phyloP scores from a whole-genome alignment of 1,140 invertebrate species.

The Scaptomyza pallida region DNA sequence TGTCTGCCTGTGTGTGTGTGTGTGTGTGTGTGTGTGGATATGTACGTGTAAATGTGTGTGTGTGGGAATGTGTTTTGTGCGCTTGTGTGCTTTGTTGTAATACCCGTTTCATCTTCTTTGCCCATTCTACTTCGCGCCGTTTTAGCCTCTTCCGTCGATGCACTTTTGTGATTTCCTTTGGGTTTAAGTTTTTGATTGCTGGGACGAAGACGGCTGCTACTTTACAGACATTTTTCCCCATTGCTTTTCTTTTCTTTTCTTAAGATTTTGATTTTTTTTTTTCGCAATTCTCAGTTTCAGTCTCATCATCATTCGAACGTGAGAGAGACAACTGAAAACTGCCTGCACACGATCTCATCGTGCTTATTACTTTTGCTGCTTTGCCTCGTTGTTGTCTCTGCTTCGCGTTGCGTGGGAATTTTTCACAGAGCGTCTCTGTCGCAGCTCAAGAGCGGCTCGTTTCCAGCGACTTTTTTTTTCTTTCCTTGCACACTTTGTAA shows the following conservation, averaged over 20 bases:
- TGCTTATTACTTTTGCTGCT: conserved; percentile 43
- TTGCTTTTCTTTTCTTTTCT: conserved; percentile 69
- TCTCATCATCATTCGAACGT: conserved; percentile 32
- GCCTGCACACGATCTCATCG: conserved; percentile 45
- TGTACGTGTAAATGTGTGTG: conserved; percentile 6
- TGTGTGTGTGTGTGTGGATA: neutral
- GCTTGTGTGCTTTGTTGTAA: conserved; percentile 58
- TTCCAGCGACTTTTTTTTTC: conserved; percentile 19
- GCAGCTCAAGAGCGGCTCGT: conserved; percentile 10
- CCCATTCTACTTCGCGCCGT: conserved; percentile 77
- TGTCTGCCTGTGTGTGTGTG: conserved; percentile 24
- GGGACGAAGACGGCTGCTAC: conserved; percentile 37
- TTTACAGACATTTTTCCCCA: conserved; percentile 68
- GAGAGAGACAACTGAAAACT: conserved; percentile 33
- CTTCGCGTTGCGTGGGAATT: conserved; percentile 71
- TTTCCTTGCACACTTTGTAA: neutral
- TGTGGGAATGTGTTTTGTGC: conserved; percentile 10
- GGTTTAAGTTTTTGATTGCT: conserved; percentile 59
- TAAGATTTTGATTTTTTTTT: conserved; percentile 45
- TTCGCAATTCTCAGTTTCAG: conserved; percentile 54
- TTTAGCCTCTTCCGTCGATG: conserved; percentile 76
- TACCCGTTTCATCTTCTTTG: conserved; percentile 78
- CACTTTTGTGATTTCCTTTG: conserved; percentile 81
- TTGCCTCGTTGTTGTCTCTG: conserved; percentile 18
- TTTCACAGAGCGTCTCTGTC: conserved; percentile 45